Conservation (phyloP, 2,888 invertebrate species). For the Polydrusus tereticollis region DNA sequence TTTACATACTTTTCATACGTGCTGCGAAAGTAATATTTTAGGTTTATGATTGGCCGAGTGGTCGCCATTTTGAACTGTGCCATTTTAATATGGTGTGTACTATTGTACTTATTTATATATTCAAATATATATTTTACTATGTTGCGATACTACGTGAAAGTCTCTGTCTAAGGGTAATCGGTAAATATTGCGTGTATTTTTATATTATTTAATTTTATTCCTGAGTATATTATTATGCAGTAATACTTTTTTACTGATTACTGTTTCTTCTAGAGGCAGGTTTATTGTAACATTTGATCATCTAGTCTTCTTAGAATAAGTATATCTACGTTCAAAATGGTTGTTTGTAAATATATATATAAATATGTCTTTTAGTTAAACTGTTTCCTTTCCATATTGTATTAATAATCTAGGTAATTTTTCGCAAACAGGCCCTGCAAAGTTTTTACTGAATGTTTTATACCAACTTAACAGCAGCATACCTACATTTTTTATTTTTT, state of each 20-base stretch:
- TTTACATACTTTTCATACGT: background rate
- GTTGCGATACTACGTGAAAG: conserved; percentile 26
- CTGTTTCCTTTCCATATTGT: background rate
- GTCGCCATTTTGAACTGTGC: conserved; percentile 55
- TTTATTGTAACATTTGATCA: conserved; percentile 46
- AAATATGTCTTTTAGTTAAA: conserved; percentile 14
- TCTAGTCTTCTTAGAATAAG: conserved; percentile 61
- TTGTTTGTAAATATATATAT: conserved; percentile 46
- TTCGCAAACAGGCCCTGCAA: background rate
- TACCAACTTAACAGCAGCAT: background rate
- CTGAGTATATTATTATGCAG: no score
- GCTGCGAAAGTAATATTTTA: conserved; percentile 24
- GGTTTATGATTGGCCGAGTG: conserved; percentile 16
- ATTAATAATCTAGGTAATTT: conserved; percentile 23
- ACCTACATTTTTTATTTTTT: no score
- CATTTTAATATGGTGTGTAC: conserved; percentile 43
- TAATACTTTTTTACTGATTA: background rate
- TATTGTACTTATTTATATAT: conserved; percentile 26
- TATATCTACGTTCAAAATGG: conserved; percentile 57
- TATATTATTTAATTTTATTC: no score
- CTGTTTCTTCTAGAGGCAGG: conserved; percentile 1
- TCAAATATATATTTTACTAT: conserved; percentile 12
- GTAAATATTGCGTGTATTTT: background rate
- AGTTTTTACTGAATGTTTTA: background rate
- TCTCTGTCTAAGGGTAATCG: background rate